Evolutionary conservation across 2,888 invertebrate species (phyloP).

Genomic region (Dyspetes luteomarginatus): DNA sequence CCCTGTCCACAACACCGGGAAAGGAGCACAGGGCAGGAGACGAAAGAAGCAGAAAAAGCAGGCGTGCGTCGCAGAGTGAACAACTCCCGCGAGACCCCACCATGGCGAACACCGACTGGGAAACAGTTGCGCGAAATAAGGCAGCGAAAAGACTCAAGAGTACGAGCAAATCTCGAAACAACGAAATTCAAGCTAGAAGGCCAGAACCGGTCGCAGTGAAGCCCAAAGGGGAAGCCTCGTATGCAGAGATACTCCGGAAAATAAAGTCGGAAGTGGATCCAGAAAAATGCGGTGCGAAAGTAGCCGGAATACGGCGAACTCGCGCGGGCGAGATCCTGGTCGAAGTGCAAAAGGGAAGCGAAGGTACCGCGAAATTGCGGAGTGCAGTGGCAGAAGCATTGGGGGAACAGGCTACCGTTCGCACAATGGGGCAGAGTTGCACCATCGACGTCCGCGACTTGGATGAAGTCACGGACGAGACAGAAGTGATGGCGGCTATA

Average conservation of each 20-base stretch:
- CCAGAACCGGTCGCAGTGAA: conserved; percentile 10
- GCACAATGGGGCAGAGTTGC: not conserved
- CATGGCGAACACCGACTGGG: too few relatives aligned
- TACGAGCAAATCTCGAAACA: too few relatives aligned
- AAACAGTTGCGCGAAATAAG: too few relatives aligned
- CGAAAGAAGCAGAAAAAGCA: too few relatives aligned
- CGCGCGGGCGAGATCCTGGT: conserved; percentile 19
- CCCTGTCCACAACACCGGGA: too few relatives aligned
- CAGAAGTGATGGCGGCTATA: not conserved
- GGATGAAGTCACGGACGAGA: conserved; percentile 41
- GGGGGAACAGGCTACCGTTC: conserved; percentile 8
- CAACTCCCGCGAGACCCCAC: too few relatives aligned
- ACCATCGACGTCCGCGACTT: conserved; percentile 35
- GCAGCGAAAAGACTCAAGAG: too few relatives aligned
- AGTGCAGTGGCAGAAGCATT: conserved; percentile 8
- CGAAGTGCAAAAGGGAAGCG: conserved; percentile 12
- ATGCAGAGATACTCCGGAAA: conserved; percentile 22
- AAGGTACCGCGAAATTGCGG: not conserved
- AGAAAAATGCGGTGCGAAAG: conserved; percentile 1
- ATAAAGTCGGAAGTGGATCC: conserved; percentile 16
- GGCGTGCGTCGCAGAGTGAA: too few relatives aligned
- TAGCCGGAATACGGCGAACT: conserved; percentile 18
- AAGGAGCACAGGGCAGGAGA: too few relatives aligned
- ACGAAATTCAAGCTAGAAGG: too few relatives aligned
- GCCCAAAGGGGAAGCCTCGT: not conserved